These are phyloP conservation scores for Eufriesea mexicana DNA, from an alignment of 1,140 invertebrate species.

Conservation along the genomic window DNA sequence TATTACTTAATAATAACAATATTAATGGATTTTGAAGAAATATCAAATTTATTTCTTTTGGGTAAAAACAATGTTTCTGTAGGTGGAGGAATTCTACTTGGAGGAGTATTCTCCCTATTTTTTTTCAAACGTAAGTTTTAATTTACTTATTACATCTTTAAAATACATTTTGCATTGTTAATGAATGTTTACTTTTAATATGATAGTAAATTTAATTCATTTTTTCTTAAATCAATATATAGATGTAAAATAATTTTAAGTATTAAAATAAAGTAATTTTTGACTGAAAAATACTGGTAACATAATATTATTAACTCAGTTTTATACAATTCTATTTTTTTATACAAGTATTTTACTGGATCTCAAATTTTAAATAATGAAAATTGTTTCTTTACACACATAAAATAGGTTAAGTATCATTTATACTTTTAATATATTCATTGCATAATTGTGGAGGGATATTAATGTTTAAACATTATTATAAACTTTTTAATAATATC, in stretches of 20 bases:
- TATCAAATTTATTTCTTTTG: neutral
- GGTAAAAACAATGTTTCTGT: conserved; percentile 66
- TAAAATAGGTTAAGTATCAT: conserved; percentile 1
- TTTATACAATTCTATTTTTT: neutral
- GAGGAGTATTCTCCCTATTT: conserved; percentile 86
- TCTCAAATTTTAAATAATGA: neutral
- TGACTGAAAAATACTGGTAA: conserved; percentile 11
- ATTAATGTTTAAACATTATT: neutral
- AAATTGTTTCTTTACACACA: neutral
- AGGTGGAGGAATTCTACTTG: conserved; percentile 87
- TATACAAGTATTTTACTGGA: neutral
- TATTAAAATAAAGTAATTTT: neutral
- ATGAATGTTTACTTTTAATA: neutral
- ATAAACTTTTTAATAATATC: neutral
- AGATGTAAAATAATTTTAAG: too few species aligned
- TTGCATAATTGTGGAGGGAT: neutral
- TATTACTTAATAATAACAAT: conserved; percentile 37
- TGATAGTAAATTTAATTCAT: neutral
- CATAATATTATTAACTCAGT: neutral
- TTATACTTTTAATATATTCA: neutral
- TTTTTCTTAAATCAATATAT: neutral
- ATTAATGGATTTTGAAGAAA: neutral
- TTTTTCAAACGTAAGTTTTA: conserved; percentile 83
- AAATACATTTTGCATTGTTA: neutral
- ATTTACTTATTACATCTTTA: conserved; percentile 7